Percentiles rank a stretch among this genome's conserved stretches.
phyloP scores from a whole-genome alignment of 2,797 vertebrate genomes.

The Muscicapa striata region DNA sequence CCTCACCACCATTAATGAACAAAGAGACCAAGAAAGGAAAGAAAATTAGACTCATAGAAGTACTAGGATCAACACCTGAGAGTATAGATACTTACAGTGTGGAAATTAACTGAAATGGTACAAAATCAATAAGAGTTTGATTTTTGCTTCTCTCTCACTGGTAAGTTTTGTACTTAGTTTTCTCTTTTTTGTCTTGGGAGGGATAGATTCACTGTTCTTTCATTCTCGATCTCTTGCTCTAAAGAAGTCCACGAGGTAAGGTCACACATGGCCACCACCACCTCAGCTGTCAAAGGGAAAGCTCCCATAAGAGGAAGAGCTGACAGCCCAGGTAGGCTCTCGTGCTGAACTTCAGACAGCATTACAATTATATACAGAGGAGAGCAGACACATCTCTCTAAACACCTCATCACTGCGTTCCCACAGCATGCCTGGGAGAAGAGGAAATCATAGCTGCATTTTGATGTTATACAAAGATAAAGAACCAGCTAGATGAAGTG shows the following conservation, averaged over 20 bases:
- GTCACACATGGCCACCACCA: neutral
- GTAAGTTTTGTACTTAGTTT: neutral
- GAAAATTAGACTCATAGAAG: neutral
- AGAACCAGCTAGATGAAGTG: neutral
- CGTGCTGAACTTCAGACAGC: neutral
- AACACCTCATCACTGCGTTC: neutral
- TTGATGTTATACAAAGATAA: neutral
- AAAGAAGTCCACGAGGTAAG: neutral
- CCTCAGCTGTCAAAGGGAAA: neutral
- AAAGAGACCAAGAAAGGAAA: neutral
- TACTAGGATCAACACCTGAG: neutral
- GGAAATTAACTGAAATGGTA: neutral
- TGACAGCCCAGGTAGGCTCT: neutral
- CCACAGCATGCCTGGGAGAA: neutral
- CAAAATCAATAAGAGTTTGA: neutral
- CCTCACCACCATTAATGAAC: neutral
- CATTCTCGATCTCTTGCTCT: neutral
- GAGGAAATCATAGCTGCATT: neutral
- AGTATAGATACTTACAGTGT: neutral
- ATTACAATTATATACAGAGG: neutral
- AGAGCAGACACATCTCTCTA: neutral
- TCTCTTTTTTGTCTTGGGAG: neutral
- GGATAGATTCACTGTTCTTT: neutral
- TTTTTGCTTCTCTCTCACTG: neutral
- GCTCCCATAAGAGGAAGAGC: neutral